These are phyloP conservation scores for Rhabdomys pumilio DNA, from an alignment of 2,797 vertebrate species.

Conservation along the genomic window DNA sequence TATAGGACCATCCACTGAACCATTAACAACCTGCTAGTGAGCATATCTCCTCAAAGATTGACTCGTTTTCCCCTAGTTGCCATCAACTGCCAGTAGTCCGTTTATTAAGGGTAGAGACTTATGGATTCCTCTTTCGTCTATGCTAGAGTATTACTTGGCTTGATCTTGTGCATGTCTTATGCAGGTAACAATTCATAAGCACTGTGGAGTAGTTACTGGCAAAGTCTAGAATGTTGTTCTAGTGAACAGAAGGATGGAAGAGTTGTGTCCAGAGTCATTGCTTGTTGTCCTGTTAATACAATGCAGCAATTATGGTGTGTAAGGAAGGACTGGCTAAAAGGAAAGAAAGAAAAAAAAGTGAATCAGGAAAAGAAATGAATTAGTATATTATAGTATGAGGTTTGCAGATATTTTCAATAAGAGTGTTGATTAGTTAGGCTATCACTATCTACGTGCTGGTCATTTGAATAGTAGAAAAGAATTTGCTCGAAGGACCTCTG, in stretches of 20 bases:
- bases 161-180: not conserved
- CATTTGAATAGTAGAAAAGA: constrained; percentile 12
- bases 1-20: not conserved
- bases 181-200: not conserved
- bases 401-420: constrained; percentile 31
- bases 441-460: constrained; percentile 28
- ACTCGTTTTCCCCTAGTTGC: not conserved
- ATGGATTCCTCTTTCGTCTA: not conserved
- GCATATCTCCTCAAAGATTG: not conserved
- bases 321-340: not conserved
- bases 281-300: not conserved
- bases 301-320: not conserved
- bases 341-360: not conserved
- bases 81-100: not conserved
- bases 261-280: not conserved
- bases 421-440: not conserved
- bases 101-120: not conserved
- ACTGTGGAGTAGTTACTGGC: constrained; percentile 24
- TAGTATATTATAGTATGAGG: not conserved
- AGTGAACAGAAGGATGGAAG: not conserved
- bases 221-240: not conserved
- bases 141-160: not conserved
- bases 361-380: not conserved
- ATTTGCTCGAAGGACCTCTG: not conserved
- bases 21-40: not conserved